Conservation (phyloP, 2,113 vertebrate species). For the Nyctereutes procyonoides region DNA sequence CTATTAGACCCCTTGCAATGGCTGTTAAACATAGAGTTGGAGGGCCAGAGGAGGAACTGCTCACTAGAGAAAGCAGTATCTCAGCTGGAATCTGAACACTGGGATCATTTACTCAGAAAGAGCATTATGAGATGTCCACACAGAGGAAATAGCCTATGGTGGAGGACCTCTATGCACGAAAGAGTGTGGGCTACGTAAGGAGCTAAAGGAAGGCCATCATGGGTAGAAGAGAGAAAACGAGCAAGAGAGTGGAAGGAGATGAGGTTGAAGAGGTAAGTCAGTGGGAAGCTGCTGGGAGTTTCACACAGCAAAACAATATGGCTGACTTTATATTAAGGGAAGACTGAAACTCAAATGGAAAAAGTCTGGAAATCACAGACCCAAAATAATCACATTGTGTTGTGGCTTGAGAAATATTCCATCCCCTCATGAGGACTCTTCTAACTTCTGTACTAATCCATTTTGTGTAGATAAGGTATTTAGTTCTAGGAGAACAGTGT, state of each 20-base stretch:
- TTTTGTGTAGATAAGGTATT: background rate
- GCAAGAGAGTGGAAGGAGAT: background rate
- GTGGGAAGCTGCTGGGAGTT: background rate
- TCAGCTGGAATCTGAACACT: background rate
- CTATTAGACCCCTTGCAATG: background rate
- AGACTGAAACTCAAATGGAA: background rate
- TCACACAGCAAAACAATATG: rapidly evolving
- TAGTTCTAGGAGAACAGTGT: background rate
- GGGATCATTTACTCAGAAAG: background rate
- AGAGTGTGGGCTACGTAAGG: background rate
- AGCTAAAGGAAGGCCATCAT: background rate
- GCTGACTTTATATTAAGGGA: background rate
- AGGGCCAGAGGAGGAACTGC: background rate
- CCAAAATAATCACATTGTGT: background rate
- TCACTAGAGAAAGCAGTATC: background rate
- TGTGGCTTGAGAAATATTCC: background rate
- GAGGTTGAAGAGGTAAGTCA: background rate
- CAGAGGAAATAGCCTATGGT: background rate
- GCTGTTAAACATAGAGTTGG: background rate
- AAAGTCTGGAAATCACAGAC: background rate
- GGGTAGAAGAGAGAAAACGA: background rate
- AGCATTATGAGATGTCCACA: background rate
- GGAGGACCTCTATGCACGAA: background rate
- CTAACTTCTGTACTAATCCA: background rate
- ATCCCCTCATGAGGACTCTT: background rate